A percentile compares a stretch with the other conserved stretches of the same genome.
Evolutionary conservation across 2,113 vertebrate species (phyloP).

Genomic region (Malurus elegans): DNA sequence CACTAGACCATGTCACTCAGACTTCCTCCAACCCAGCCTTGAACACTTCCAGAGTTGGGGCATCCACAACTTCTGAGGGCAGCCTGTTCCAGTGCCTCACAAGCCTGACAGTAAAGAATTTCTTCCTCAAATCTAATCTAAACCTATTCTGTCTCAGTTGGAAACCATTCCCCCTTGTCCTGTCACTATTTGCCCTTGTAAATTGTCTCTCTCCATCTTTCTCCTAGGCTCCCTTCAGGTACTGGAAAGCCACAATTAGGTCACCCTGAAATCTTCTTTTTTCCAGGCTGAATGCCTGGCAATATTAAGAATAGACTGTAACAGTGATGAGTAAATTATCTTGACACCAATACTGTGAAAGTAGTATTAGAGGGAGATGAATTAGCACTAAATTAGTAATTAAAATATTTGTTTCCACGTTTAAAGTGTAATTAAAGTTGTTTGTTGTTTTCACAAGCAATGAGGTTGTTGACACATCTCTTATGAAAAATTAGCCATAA

Average conservation of each 20-base stretch:
- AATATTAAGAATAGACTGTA: not conserved
- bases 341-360: not conserved
- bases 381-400: conserved; percentile 18
- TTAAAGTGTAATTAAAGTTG: not conserved
- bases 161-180: not conserved
- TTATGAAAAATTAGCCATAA: not conserved
- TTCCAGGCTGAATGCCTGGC: not conserved
- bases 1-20: not conserved
- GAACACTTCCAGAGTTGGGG: not conserved
- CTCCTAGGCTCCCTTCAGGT: not conserved
- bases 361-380: not conserved
- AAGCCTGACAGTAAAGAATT: not conserved
- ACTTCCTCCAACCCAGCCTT: not conserved
- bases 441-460: not conserved
- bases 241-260: not conserved
- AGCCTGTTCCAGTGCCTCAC: not conserved
- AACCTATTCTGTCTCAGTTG: not conserved
- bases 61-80: not conserved
- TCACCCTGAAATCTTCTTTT: not conserved
- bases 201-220: not conserved
- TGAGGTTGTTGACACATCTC: not conserved
- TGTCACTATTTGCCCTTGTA: not conserved
- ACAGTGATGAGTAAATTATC: not conserved
- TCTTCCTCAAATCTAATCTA: not conserved
- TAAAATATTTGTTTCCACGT: not conserved